phyloP scores from a whole-genome alignment of 2,888 invertebrate genomes.

The Ichneumoninae sp. region DNA sequence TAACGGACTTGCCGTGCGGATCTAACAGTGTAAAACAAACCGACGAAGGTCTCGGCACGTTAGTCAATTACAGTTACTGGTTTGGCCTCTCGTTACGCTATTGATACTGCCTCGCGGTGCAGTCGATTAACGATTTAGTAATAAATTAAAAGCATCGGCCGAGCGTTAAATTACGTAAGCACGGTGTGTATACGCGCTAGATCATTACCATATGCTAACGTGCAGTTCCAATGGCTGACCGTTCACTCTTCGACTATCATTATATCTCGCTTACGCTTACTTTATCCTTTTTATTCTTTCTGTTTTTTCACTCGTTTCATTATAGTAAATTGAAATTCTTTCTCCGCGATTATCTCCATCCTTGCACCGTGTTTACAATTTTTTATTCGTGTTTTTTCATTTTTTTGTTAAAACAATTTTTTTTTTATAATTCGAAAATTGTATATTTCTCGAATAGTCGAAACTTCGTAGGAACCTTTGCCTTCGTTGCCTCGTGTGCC shows the following conservation, averaged over 20 bases:
- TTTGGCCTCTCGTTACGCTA: constrained; percentile 38
- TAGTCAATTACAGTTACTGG: constrained; percentile 58
- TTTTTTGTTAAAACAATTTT: neutral
- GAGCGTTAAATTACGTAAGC: constrained; percentile 73
- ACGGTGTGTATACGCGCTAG: constrained; percentile 45
- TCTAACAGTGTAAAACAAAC: constrained; percentile 30
- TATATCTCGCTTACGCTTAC: constrained; percentile 48
- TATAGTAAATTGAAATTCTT: neutral
- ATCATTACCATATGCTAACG: constrained; percentile 71
- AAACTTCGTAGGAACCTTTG: neutral
- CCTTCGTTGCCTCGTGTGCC: neutral
- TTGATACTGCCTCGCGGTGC: constrained; percentile 28
- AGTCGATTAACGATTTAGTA: constrained; percentile 75
- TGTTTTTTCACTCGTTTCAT: neutral
- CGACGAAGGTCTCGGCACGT: constrained; percentile 51
- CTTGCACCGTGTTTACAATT: neutral
- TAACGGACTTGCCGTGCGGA: constrained; percentile 43
- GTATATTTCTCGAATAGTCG: neutral
- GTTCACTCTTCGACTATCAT: constrained; percentile 67
- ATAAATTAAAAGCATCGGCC: constrained; percentile 76
- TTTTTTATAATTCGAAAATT: neutral
- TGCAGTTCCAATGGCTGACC: constrained; percentile 68
- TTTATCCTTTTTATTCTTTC: constrained; percentile 15
- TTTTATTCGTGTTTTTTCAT: neutral
- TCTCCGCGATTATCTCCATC: neutral